These are phyloP conservation scores for Pemphredon lugubris DNA, from an alignment of 2,888 invertebrate species.

Conservation along the genomic window DNA sequence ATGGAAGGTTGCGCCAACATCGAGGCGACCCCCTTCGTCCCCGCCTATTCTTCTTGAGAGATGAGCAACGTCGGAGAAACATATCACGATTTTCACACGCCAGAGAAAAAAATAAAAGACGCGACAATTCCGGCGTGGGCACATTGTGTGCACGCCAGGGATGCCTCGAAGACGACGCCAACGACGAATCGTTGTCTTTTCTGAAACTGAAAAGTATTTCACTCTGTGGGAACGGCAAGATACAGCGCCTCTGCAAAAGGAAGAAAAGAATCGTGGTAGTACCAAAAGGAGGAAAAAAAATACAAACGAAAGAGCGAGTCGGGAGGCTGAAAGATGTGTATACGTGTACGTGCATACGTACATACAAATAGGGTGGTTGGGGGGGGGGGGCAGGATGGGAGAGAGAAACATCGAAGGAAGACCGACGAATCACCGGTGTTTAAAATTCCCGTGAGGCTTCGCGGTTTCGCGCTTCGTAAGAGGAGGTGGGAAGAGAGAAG, in stretches of 20 bases:
- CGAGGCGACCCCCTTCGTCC: not conserved
- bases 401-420: constrained; percentile 36
- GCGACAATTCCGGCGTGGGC: constrained; percentile 6
- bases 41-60: too few species aligned
- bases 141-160: constrained; percentile 13
- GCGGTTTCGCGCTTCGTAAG: constrained; percentile 64
- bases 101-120: constrained; percentile 5
- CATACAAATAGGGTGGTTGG: too few species aligned
- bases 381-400: constrained; percentile 11
- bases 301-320: not conserved
- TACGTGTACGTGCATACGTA: too few species aligned
- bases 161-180: constrained; percentile 6
- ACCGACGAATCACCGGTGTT: constrained; percentile 73
- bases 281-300: not conserved
- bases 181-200: not conserved
- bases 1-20: constrained; percentile 33
- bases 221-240: not conserved
- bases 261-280: not conserved
- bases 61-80: constrained; percentile 14
- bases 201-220: not conserved
- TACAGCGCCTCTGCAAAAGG: not conserved
- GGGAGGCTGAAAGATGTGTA: constrained; percentile 5
- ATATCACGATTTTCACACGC: constrained; percentile 40
- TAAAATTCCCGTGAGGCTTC: constrained; percentile 76
- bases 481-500: constrained; percentile 29